Evolutionary conservation across 64 coral and sea anemone species (phyloP).

Genomic region (Hydrozoanthus tunicans): DNA sequence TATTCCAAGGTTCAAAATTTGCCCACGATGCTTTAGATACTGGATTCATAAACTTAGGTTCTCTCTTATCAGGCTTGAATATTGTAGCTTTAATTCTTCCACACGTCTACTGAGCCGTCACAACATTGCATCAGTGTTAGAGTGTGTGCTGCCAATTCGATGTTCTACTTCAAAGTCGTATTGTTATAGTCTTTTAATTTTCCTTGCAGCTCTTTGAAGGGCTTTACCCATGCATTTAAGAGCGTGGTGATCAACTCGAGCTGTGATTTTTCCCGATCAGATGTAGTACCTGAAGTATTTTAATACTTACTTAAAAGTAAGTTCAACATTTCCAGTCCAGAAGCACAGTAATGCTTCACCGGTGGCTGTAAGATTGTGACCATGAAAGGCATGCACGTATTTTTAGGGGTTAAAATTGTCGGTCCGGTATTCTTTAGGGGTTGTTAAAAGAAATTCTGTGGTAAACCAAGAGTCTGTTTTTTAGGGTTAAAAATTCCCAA

Average conservation of each 20-base stretch:
- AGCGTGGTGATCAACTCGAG: constrained; percentile 1
- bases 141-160: neutral
- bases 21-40: constrained; percentile 13
- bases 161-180: constrained; percentile 40
- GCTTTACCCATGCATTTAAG: neutral
- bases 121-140: neutral
- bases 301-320: neutral
- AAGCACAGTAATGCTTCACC: constrained; percentile 50
- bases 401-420: too few relatives aligned
- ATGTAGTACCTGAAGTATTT: neutral
- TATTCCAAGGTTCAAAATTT: neutral
- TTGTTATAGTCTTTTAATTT: neutral
- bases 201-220: too few relatives aligned
- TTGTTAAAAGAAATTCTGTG: too few relatives aligned
- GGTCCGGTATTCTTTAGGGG: too few relatives aligned
- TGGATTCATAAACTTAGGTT: neutral
- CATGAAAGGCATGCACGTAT: neutral
- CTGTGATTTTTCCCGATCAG: neutral
- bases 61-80: neutral
- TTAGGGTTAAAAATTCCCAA: too few relatives aligned
- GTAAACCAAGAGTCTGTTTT: too few relatives aligned
- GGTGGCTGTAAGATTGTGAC: neutral
- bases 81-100: neutral
- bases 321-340: constrained; percentile 13
- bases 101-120: neutral